Conservation (phyloP, 2,113 vertebrate species). For the Nerophis ophidion region DNA sequence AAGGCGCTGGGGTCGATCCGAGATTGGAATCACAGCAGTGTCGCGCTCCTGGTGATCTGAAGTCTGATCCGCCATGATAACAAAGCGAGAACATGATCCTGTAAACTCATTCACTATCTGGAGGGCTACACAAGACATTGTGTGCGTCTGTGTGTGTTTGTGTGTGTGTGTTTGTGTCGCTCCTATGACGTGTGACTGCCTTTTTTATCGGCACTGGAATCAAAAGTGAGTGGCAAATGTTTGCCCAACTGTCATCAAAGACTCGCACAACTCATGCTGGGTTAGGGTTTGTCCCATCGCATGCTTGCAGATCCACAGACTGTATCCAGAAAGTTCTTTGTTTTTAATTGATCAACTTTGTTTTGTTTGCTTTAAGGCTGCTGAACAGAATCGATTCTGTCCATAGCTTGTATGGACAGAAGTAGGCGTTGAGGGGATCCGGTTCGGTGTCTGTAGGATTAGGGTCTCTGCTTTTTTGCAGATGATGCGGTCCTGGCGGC, state of each 20-base stretch:
- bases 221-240: slow-evolving; percentile 11
- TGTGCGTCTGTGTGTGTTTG: neutral
- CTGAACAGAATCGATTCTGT: no score
- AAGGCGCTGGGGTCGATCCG: slow-evolving; percentile 22
- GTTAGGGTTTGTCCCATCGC: slow-evolving; percentile 1
- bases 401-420: no score
- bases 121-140: slow-evolving; percentile 7
- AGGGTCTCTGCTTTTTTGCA: no score
- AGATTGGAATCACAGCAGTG: slow-evolving; percentile 39
- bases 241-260: slow-evolving; percentile 20
- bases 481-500: no score
- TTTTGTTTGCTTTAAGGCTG: no score
- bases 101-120: slow-evolving; percentile 30
- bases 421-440: no score
- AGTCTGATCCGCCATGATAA: slow-evolving; percentile 38
- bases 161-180: no score
- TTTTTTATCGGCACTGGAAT: slow-evolving; percentile 15
- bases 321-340: neutral
- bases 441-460: no score
- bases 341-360: no score
- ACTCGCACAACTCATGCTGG: slow-evolving; percentile 6
- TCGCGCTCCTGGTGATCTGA: slow-evolving; percentile 31
- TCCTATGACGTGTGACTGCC: slow-evolving; percentile 2
- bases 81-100: slow-evolving; percentile 25
- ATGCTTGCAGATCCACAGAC: neutral